phyloP scores from a whole-genome alignment of 2,797 vertebrate genomes.

The Ceyx erithaca region DNA sequence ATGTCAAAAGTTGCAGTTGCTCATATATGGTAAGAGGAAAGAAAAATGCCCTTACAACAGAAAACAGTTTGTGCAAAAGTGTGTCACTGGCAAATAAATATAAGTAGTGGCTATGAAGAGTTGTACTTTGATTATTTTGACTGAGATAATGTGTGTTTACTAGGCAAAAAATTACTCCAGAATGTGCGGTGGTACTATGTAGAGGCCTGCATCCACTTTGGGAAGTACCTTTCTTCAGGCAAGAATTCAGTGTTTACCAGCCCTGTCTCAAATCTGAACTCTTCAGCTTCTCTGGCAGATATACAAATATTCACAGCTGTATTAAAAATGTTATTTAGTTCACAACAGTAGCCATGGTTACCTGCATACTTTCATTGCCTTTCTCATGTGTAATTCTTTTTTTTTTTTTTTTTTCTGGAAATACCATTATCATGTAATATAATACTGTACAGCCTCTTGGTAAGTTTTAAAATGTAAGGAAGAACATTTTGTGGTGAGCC shows the following conservation, averaged over 20 bases:
- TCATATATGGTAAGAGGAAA: constrained; percentile 9
- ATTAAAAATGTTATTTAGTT: constrained; percentile 81
- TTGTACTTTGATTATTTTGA: constrained; percentile 1
- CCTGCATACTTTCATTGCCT: constrained; percentile 79
- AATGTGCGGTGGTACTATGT: background rate
- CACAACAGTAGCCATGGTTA: constrained; percentile 83
- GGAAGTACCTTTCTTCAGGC: constrained; percentile 58
- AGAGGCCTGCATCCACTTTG: constrained; percentile 22
- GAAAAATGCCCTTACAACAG: constrained; percentile 1
- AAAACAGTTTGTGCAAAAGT: background rate
- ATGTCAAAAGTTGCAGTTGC: background rate
- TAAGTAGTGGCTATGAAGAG: background rate
- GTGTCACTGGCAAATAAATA: background rate
- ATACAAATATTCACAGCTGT: constrained; percentile 77
- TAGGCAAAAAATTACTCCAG: background rate
- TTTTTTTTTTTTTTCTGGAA: constrained; percentile 77
- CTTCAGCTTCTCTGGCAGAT: constrained; percentile 69
- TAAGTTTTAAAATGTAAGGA: constrained; percentile 29
- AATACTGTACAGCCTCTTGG: constrained; percentile 54
- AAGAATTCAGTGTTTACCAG: constrained; percentile 51
- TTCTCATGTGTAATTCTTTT: constrained; percentile 75
- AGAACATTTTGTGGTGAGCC: constrained; percentile 41
- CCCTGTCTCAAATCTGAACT: constrained; percentile 63
- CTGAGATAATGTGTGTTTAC: background rate
- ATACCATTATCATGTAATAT: constrained; percentile 76